phyloP scores from a whole-genome alignment of 2,797 vertebrate species.

The Peromyscus melanophrys region DNA sequence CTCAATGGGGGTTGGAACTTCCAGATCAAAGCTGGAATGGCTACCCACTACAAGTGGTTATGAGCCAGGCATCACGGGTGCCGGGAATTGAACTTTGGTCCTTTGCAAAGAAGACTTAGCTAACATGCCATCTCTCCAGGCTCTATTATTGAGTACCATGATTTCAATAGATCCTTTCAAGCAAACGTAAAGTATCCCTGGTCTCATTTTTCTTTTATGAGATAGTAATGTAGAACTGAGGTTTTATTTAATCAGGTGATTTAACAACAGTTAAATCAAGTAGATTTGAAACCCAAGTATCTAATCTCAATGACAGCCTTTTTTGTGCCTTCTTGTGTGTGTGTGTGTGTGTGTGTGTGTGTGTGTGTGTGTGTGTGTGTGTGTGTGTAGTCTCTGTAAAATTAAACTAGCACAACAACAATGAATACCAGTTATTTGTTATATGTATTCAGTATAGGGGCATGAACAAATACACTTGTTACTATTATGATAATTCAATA shows the following conservation, averaged over 20 bases:
- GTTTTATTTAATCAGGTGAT: neutral
- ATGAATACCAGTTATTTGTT: neutral
- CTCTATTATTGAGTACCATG: neutral
- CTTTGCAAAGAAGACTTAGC: neutral
- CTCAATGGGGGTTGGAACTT: too few species aligned
- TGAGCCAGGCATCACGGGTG: neutral
- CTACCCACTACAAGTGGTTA: neutral
- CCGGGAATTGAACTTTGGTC: neutral
- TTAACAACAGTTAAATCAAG: neutral
- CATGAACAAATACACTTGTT: neutral
- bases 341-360: neutral
- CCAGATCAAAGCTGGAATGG: too few species aligned
- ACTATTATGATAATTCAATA: neutral
- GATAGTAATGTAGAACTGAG: neutral
- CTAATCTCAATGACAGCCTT: neutral
- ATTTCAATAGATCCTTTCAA: conserved; percentile 32
- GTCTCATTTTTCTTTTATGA: neutral
- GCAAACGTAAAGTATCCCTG: neutral
- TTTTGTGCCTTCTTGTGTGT: too few species aligned
- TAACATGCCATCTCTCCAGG: neutral
- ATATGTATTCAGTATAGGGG: neutral
- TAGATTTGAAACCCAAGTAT: conserved; percentile 11
- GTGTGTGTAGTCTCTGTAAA: neutral
- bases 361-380: neutral
- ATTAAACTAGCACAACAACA: conserved; percentile 43